Evolutionary conservation across 2,113 vertebrate genomes (phyloP).

Genomic region (Recurvirostra avosetta): DNA sequence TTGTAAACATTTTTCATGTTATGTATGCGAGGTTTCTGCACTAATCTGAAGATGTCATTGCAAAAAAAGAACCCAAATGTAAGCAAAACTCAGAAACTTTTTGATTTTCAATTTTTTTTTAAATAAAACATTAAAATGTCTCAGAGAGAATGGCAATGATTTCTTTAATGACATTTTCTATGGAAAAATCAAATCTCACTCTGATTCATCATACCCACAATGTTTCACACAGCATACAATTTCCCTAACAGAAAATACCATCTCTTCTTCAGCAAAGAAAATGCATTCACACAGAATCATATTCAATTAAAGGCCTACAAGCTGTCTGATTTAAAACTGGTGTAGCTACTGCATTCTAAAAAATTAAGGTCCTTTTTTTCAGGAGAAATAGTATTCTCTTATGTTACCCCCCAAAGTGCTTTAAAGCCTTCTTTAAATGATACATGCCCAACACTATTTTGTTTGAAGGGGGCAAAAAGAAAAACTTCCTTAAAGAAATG

Average conservation of each 20-base stretch:
- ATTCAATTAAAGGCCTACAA: constrained; percentile 27
- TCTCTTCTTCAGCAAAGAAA: background rate
- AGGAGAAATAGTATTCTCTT: background rate
- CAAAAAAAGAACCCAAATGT: background rate
- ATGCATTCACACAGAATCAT: background rate
- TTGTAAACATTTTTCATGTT: background rate
- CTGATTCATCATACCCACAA: background rate
- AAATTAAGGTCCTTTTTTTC: background rate
- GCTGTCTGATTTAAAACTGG: background rate
- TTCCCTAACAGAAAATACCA: constrained; percentile 17
- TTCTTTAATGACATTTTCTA: constrained; percentile 8
- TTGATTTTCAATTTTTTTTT: background rate
- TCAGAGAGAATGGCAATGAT: background rate
- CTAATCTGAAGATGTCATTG: background rate
- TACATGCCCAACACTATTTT: background rate
- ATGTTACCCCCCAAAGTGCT: background rate
- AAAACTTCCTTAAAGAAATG: background rate
- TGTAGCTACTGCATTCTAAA: background rate
- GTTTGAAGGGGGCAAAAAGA: background rate
- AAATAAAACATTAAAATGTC: background rate
- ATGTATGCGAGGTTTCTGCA: background rate
- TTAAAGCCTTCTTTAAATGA: background rate
- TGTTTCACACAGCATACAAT: background rate
- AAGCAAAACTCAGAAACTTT: background rate
- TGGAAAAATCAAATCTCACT: background rate